Evolutionary conservation across 2,888 invertebrate genomes (phyloP).

Genomic region (Parelbella ahira): DNA sequence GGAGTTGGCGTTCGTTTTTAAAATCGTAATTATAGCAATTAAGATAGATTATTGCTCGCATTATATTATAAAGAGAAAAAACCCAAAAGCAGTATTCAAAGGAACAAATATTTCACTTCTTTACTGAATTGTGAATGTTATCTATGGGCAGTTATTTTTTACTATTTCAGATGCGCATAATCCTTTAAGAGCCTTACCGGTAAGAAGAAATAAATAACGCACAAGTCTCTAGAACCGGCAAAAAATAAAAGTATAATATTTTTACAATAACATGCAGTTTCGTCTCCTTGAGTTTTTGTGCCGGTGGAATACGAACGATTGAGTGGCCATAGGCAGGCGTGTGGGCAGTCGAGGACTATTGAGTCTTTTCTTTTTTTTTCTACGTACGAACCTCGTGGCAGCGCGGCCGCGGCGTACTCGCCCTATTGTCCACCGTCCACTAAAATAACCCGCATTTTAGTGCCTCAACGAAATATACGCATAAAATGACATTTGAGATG

Average conservation of each 20-base stretch:
- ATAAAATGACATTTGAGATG: conserved; percentile 58
- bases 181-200: conserved; percentile 23
- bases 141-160: conserved; percentile 12
- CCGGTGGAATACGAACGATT: conserved; percentile 64
- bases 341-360: conserved; percentile 76
- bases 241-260: conserved; percentile 24
- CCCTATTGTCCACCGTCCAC: conserved; percentile 59
- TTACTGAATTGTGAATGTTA: conserved; percentile 13
- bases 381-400: conserved; percentile 47
- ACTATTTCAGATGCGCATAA: conserved; percentile 21
- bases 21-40: too few relatives aligned
- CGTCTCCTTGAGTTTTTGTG: conserved; percentile 43
- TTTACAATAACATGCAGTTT: conserved; percentile 25
- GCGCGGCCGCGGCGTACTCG: conserved; percentile 29
- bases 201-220: conserved; percentile 20
- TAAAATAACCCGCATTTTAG: conserved; percentile 66
- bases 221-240: conserved; percentile 8
- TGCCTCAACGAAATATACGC: conserved; percentile 49
- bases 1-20: too few relatives aligned
- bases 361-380: conserved; percentile 59
- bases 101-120: conserved; percentile 4
- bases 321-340: conserved; percentile 75
- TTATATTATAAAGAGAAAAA: too few relatives aligned
- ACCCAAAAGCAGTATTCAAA: not conserved
- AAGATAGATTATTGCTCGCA: not conserved